Conservation (phyloP, 2,888 invertebrate genomes). For the Rhamphomyia laevipes region DNA sequence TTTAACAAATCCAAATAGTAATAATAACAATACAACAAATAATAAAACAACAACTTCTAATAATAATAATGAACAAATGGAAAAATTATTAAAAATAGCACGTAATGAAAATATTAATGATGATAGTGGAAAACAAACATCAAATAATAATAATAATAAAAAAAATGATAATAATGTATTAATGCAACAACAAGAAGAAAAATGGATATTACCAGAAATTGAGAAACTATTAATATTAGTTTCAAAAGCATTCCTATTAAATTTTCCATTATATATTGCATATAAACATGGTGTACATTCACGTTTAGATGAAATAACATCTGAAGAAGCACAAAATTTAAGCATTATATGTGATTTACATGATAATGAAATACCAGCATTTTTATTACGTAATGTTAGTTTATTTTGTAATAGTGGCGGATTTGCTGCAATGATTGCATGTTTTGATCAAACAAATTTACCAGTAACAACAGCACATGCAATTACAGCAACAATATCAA, state of each 20-base stretch:
- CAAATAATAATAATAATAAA: conserved; percentile 6
- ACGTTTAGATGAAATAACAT: conserved; percentile 68
- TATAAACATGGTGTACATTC: conserved; percentile 74
- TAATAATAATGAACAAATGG: conserved; percentile 4
- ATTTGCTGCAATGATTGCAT: conserved; percentile 72
- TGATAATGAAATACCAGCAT: conserved; percentile 87
- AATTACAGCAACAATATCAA: conserved; percentile 82
- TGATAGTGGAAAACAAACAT: conserved; percentile 1
- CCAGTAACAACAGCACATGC: conserved; percentile 85
- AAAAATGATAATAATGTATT: conserved; percentile 8
- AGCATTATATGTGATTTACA: conserved; percentile 70
- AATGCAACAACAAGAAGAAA: conserved; percentile 25
- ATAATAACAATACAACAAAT: conserved; percentile 13
- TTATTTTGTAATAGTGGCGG: conserved; percentile 87
- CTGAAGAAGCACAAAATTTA: conserved; percentile 58
- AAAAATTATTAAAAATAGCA: background rate
- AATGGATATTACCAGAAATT: conserved; percentile 70
- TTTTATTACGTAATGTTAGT: conserved; percentile 82
- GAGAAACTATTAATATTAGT: conserved; percentile 81
- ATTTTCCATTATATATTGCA: conserved; percentile 80
- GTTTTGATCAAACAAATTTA: conserved; percentile 70
- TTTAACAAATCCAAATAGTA: conserved; percentile 7
- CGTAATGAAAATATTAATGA: conserved; percentile 22
- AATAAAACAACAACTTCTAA: conserved; percentile 7
- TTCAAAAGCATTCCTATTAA: conserved; percentile 78